Evolutionary conservation across 2,888 invertebrate species (phyloP).

Genomic region (Pammene fasciana): DNA sequence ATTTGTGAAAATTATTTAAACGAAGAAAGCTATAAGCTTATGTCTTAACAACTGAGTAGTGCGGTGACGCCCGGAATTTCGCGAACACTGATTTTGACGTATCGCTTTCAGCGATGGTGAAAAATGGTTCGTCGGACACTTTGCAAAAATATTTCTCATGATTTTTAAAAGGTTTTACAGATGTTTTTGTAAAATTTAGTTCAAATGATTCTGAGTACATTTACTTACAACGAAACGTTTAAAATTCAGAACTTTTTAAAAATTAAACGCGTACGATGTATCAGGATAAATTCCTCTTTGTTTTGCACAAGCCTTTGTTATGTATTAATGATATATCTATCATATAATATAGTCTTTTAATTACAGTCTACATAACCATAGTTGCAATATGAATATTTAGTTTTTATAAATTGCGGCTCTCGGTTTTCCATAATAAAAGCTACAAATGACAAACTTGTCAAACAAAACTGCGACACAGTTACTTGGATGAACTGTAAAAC

Average conservation of each 20-base stretch:
- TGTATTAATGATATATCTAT: too few species aligned
- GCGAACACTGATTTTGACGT: slow-evolving; percentile 78
- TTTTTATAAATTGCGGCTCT: not conserved
- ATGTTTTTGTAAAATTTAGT: slow-evolving; percentile 37
- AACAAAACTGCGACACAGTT: slow-evolving; percentile 17
- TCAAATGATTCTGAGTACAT: not conserved
- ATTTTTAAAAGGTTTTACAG: slow-evolving; percentile 54
- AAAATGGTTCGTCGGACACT: slow-evolving; percentile 61
- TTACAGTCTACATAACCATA: too few species aligned
- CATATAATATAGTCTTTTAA: too few species aligned
- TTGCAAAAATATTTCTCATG: slow-evolving; percentile 52
- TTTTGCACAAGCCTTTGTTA: too few species aligned
- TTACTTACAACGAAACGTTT: not conserved
- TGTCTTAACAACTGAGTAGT: slow-evolving; percentile 46
- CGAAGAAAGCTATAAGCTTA: slow-evolving; percentile 44
- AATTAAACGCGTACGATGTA: too few species aligned
- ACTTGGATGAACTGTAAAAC: slow-evolving; percentile 15
- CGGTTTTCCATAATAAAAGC: slow-evolving; percentile 1
- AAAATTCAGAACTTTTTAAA: too few species aligned
- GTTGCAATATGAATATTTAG: too few species aligned
- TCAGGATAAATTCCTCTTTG: too few species aligned
- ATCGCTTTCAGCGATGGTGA: slow-evolving; percentile 67
- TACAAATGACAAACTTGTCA: slow-evolving; percentile 15
- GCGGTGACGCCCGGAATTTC: slow-evolving; percentile 65
- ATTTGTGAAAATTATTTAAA: too few species aligned